Base-by-base conservation (phyloP, 2,113 vertebrate species). In the Petaurus breviceps region DNA sequence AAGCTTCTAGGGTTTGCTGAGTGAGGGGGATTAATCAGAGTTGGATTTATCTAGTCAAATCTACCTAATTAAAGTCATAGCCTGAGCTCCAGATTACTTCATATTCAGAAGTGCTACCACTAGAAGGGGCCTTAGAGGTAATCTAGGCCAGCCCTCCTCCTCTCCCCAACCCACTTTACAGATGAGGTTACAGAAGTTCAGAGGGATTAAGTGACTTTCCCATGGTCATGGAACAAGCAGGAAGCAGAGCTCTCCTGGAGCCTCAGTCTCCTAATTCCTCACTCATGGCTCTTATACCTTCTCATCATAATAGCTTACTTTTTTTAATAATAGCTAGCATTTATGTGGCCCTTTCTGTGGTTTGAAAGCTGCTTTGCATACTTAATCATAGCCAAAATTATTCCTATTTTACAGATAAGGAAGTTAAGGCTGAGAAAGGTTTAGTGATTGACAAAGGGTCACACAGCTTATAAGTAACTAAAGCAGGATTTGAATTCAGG, bases 21-120 rank as follows among this genome's bases (percentile, higher is more conserved):
- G 95, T 97, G 84, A 91, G 90, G 92, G 90, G 94, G 68, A 94
- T 96, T 97, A 97, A 96, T 97, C 96, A 97, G 96, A 92, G 92
- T 93, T 9, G 54, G 97, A 98, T 95, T 97, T 98, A 97, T 97
- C 95, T 97, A 96, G 91, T 95, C 93, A 90, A 97, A 97, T 97
- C 97, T 98, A 97, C 94, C 96, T 96, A 97, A 98, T 97, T 97
- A 97, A 97, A 94, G 95, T 96, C 97, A 97, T 43, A 84, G 68
- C 68, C 68, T 43, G 68, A 84, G 61, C 61, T 77, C 37, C 16
- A 95, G 84, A 96, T 98, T 98, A 96, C 96, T 97, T 97, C 95
- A 97, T 97, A 43, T 84, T 84, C 68, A 84, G 68, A 84, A 84
- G 68, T 8, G 16, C 37, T 84, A 84, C 68, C 16, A 43, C n/a